Evolutionary conservation across 2,113 vertebrate species (phyloP).

Genomic region (Eulacestoma nigropectus): DNA sequence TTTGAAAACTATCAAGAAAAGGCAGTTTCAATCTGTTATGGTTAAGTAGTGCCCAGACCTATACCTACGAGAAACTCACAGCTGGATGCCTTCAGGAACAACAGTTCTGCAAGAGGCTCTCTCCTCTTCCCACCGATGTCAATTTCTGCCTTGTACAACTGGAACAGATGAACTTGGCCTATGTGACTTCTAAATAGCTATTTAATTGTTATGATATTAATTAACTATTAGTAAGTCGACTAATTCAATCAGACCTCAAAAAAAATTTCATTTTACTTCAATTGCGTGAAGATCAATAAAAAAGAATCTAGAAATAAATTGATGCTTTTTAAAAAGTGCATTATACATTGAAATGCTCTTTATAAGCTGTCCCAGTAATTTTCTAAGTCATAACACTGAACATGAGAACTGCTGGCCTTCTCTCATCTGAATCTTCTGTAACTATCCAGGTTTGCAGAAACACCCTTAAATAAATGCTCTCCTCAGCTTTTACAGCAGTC

Average conservation of each 20-base stretch:
- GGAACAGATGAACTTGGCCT: neutral
- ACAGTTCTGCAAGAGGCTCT: neutral
- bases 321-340: neutral
- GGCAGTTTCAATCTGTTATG: neutral
- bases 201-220: neutral
- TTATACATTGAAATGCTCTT: neutral
- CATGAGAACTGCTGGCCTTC: neutral
- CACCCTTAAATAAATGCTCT: neutral
- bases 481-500: neutral
- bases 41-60: neutral
- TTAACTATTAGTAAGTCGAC: neutral
- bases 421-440: neutral
- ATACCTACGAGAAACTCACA: neutral
- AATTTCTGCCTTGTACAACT: neutral
- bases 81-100: neutral
- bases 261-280: neutral
- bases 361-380: neutral
- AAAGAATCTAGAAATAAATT: neutral
- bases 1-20: neutral
- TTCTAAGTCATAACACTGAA: neutral
- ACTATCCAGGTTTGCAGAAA: neutral
- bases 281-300: neutral
- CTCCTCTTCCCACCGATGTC: neutral
- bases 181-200: neutral
- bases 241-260: neutral